phyloP scores from a whole-genome alignment of 2,113 vertebrate genomes.

The Mormoops blainvillei region DNA sequence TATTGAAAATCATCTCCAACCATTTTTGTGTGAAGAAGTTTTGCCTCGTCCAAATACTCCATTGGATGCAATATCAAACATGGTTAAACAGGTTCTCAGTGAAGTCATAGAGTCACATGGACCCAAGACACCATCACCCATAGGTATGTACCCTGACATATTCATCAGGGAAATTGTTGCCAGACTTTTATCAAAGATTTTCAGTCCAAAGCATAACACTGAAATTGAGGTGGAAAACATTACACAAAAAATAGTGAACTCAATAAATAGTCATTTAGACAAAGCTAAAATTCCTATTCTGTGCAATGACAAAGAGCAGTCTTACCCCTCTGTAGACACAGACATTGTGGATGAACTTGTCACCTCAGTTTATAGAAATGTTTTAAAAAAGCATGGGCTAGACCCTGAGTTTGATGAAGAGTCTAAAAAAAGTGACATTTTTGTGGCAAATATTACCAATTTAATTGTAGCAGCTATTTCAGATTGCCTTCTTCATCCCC shows the following conservation, averaged over 20 bases:
- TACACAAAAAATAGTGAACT: constrained; percentile 58
- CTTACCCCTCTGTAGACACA: neutral
- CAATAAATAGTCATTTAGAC: constrained; percentile 43
- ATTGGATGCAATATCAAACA: constrained; percentile 42
- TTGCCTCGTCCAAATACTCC: neutral
- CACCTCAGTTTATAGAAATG: constrained; percentile 52
- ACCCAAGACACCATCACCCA: neutral
- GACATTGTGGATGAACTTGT: constrained; percentile 62
- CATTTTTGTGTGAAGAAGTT: constrained; percentile 52
- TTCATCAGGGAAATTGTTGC: constrained; percentile 51
- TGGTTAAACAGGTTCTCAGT: constrained; percentile 58
- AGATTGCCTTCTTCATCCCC: constrained; percentile 60
- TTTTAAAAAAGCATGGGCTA: constrained; percentile 52
- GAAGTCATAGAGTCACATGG: constrained; percentile 27
- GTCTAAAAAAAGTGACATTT: neutral
- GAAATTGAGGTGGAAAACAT: constrained; percentile 54
- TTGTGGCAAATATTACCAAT: constrained; percentile 59
- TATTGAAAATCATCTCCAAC: constrained; percentile 67
- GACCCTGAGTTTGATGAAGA: neutral
- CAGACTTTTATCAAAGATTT: constrained; percentile 60
- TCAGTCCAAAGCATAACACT: constrained; percentile 26
- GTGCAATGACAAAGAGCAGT: neutral
- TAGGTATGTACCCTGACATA: neutral
- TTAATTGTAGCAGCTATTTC: constrained; percentile 57
- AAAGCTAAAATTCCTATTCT: constrained; percentile 1